A percentile compares a stretch with the other conserved stretches of the same genome.
phyloP scores from a whole-genome alignment of 2,797 vertebrate species.

The Poecilia wingei region DNA sequence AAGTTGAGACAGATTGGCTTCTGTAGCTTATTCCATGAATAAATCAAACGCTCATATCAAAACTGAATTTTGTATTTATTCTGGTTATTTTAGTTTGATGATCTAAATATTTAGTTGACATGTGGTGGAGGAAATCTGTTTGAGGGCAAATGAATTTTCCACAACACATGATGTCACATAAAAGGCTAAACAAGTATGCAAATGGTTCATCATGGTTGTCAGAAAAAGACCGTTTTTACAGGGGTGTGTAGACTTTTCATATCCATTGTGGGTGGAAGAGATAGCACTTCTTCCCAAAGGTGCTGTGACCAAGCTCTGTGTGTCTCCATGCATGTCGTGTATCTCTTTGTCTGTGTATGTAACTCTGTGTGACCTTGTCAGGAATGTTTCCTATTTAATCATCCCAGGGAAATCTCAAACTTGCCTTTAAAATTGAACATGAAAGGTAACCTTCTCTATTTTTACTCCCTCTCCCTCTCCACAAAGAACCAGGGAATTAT shows the following conservation, averaged over 20 bases:
- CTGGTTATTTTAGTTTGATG: neutral
- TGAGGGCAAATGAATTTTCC: neutral
- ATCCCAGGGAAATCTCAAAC: slow-evolving; percentile 77
- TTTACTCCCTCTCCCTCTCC: slow-evolving; percentile 62
- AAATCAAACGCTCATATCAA: neutral
- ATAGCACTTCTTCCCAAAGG: slow-evolving; percentile 41
- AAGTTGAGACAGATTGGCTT: neutral
- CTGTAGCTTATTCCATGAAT: neutral
- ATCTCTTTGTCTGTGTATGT: slow-evolving; percentile 38
- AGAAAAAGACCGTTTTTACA: neutral
- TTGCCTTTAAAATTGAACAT: slow-evolving; percentile 77
- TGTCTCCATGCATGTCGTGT: slow-evolving; percentile 20
- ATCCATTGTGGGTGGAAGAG: slow-evolving; percentile 28
- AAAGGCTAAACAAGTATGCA: neutral
- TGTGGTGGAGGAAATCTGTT: neutral
- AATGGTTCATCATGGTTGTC: neutral
- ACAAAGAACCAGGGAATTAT: slow-evolving; percentile 72
- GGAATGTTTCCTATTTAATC: slow-evolving; percentile 72
- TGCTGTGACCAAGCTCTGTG: slow-evolving; percentile 45
- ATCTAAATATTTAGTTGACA: neutral
- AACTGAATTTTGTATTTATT: neutral
- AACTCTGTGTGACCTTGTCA: slow-evolving; percentile 69
- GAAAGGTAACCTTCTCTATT: slow-evolving; percentile 80
- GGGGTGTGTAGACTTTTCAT: slow-evolving; percentile 5
- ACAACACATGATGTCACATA: neutral